Base-by-base conservation (phyloP, 2,888 invertebrate species). In the Polietes domitor region DNA sequence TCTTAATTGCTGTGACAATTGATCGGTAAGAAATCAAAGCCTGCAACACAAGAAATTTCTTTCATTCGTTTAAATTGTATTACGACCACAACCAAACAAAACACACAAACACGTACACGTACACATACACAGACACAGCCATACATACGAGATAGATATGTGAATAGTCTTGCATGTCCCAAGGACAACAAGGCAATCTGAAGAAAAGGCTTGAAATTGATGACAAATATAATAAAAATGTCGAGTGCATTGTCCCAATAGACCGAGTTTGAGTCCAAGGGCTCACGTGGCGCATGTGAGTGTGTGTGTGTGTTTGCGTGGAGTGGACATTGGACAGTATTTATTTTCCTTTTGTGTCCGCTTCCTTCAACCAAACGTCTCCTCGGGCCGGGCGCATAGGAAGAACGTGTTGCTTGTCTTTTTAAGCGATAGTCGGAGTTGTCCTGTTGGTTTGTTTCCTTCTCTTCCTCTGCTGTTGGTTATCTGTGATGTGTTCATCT, bases 181-280 rank as follows among this genome's bases (percentile, higher is more conserved):
- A 28, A 9, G 37, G 32, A 63, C 37, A 32, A 63, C 19, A 65
- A 28, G n/a, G 28, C 37, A 55, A 58, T 55, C 55, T 37, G 15
- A 53, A 12, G 55, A 55, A 55, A 58, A 72, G 55, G 41, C 55
- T 71, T 32, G 28, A 71, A 71, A 53, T 53, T 71, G 53, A 71
- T 71, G 71, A 53, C 71, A 71, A 71, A 71, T 71, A 71, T 71
- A 71, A 55, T 71, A 71, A 71, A 65, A 71, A 71, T 53, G 37
- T 72, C 37, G 53, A 21, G 68, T 68, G 43, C 68, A 68, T 41
- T 68, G 68, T 68, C 68, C 68, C 68, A 68, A 12, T 43, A 17
- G 41, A 21, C 68, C 19, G 37, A 7, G 26, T 15, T 6, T 3
- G 26, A 26, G 58, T 24, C 24, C 24, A 43, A 43, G 32, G n/a